Base-by-base conservation (phyloP, 2,797 vertebrate genomes). In the Hoplostethus mediterraneus region DNA sequence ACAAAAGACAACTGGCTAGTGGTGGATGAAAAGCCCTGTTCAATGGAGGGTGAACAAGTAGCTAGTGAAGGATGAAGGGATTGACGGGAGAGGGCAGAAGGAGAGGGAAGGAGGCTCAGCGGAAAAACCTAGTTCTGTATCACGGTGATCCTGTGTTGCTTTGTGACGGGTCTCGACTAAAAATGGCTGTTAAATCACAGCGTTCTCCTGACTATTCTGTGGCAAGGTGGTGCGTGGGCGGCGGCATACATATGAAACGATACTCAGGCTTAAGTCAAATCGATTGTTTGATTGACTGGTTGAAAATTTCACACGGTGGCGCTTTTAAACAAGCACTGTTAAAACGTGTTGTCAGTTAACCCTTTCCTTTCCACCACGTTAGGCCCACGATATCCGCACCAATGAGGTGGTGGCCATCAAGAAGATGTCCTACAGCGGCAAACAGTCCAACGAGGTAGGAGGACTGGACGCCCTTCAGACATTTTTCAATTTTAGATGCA, bases 331-430 rank as follows among this genome's bases (percentile, higher is more conserved):
- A 45, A 13, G 14, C 44, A 45, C 14, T 13, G 44, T 45, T 3
- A 12, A 12, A 4, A 11, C 3, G 12, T 12, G 10, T n/a, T 31
- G 5, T 28, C 90, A 73, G 92, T 93, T 80, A 91, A 92, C 25
- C 28, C 25, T 52, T 63, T 42, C 16, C 56, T 67, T 38, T 33
- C 28, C 49, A 31, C 28, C 49, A 31, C 53, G 9, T 68, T 82
- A 97, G 96, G 97, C 97, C 63, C 95, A 96, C 17, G 96, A 98
- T 90, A 95, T 98, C 89, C 96, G 96, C 77, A 98, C 94, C 82
- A 97, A 96, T 92, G 97, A 98, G 85, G 97, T 98, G 93, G 97
- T 98, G 91, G 97, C 97, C 82, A 98, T 98, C 91, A 98, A 98
- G 93, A 98, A 98, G 93, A 98, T 98, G 97, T 98, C 97, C 11